Evolutionary conservation across 2,113 vertebrate genomes (phyloP).

Genomic region (Xiphophorus maculatus): DNA sequence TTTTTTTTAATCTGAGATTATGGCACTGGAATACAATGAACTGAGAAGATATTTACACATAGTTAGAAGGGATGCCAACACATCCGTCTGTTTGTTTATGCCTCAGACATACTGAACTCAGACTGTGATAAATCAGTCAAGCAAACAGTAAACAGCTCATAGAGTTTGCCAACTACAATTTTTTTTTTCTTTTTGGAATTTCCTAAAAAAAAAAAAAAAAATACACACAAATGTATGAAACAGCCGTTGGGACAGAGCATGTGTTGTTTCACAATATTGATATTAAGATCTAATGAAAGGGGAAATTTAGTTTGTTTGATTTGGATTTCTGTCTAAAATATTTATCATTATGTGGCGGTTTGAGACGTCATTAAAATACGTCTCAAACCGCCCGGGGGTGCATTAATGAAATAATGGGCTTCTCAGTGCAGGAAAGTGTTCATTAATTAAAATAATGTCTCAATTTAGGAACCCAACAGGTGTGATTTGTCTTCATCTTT

Average conservation of each 20-base stretch:
- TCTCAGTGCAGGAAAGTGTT: slow-evolving; percentile 58
- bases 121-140: not conserved
- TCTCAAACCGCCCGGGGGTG: slow-evolving; percentile 42
- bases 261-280: not conserved
- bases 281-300: not conserved
- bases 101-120: not conserved
- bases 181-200: no score
- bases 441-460: slow-evolving; percentile 69
- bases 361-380: slow-evolving; percentile 50
- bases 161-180: no score
- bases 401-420: slow-evolving; percentile 64
- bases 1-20: no score
- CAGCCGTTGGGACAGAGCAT: not conserved
- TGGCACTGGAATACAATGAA: not conserved
- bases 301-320: slow-evolving; percentile 23
- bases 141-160: not conserved
- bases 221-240: no score
- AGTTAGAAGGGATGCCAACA: not conserved
- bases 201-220: no score
- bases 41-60: not conserved
- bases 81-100: not conserved
- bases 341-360: slow-evolving; percentile 11
- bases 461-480: slow-evolving; percentile 57
- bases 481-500: slow-evolving; percentile 77
- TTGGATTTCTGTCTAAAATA: slow-evolving; percentile 28